Evolutionary conservation across 37 sponge, comb jelly and placozoan species (phyloP).

Genomic region (Bolinopsis microptera): DNA sequence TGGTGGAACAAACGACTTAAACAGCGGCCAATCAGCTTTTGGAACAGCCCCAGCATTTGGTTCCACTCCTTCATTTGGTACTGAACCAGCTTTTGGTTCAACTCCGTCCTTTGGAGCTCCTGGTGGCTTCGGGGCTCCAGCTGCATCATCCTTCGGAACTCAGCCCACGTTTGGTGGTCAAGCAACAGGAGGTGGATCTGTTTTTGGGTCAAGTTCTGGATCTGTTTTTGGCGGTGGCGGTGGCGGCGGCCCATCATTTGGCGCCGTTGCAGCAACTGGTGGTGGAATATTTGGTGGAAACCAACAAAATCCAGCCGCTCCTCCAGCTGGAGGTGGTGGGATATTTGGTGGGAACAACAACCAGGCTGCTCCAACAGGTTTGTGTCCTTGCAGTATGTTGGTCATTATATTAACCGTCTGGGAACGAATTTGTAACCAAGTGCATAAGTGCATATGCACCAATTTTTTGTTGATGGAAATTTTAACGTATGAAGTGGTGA

Average conservation of each 20-base stretch:
- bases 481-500: too few relatives aligned
- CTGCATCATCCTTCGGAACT: slow-evolving; percentile 7
- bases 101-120: slow-evolving; percentile 40
- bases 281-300: not conserved
- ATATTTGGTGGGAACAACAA: not conserved
- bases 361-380: not conserved
- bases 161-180: not conserved
- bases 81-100: slow-evolving; percentile 8
- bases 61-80: slow-evolving; percentile 29
- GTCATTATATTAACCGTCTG: too few relatives aligned
- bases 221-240: not conserved
- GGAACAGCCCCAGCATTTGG: slow-evolving; percentile 46
- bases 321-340: too few relatives aligned
- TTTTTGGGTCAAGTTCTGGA: slow-evolving; percentile 15
- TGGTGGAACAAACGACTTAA: not conserved
- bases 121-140: slow-evolving; percentile 9
- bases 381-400: too few relatives aligned
- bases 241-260: slow-evolving; percentile 1
- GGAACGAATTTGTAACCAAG: too few relatives aligned
- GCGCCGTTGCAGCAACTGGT: slow-evolving; percentile 37
- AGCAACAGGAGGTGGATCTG: not conserved
- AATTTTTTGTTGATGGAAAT: too few relatives aligned
- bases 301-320: not conserved
- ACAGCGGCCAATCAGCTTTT: not conserved
- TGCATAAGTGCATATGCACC: too few relatives aligned